Evolutionary conservation across 2,888 invertebrate species (phyloP).

Genomic region (Abscondita cerata): DNA sequence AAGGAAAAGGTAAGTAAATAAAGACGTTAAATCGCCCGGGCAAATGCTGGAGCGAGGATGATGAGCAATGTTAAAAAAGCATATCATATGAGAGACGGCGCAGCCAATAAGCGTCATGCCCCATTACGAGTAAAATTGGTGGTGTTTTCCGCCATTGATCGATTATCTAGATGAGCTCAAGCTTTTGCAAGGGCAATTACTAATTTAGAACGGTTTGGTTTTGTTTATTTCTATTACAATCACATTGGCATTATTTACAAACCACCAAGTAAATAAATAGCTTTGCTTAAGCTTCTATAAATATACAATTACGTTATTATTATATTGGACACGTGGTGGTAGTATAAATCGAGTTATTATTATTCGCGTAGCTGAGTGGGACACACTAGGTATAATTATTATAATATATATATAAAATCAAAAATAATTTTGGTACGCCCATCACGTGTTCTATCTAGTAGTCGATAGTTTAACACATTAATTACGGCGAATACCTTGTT

Average conservation of each 20-base stretch:
- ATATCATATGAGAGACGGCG: constrained; percentile 15
- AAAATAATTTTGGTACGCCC: constrained; percentile 3
- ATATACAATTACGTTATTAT: constrained; percentile 18
- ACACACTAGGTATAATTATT: constrained; percentile 25
- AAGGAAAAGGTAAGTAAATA: constrained; percentile 49
- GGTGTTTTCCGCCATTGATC: constrained; percentile 10
- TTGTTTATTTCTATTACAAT: constrained; percentile 33
- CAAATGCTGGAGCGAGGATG: constrained; percentile 67
- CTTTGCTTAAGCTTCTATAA: constrained; percentile 29
- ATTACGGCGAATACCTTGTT: not conserved
- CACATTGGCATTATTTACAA: constrained; percentile 34
- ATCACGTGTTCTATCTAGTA: constrained; percentile 2
- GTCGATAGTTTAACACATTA: constrained; percentile 5
- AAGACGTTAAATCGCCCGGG: constrained; percentile 66
- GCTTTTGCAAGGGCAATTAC: constrained; percentile 47
- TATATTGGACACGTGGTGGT: constrained; percentile 13
- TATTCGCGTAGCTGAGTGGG: constrained; percentile 21
- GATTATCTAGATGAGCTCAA: constrained; percentile 39
- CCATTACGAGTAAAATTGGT: constrained; percentile 16
- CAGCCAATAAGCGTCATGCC: constrained; percentile 28
- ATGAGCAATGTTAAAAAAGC: constrained; percentile 30
- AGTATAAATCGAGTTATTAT: constrained; percentile 14
- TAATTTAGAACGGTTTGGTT: constrained; percentile 15
- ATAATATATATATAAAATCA: constrained; percentile 13
- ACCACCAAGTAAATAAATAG: constrained; percentile 30